These are phyloP conservation scores for Poeciliopsis occidentalis DNA, from an alignment of 2,113 vertebrate species.

Conservation along the genomic window DNA sequence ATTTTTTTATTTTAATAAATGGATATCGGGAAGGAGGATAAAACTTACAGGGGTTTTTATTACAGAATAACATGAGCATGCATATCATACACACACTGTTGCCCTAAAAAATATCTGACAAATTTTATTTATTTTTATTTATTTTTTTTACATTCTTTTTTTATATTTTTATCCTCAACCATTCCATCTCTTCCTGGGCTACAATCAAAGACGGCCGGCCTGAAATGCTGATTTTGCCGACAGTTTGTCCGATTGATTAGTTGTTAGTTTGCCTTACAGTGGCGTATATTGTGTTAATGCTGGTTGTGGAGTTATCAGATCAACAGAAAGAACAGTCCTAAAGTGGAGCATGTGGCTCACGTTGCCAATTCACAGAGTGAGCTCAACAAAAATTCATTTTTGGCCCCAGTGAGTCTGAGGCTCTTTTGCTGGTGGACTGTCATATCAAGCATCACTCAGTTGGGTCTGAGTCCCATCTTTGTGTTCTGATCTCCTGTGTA, in stretches of 20 bases:
- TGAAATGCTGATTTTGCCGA: slow-evolving; percentile 17
- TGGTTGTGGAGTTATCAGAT: slow-evolving; percentile 56
- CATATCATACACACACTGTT: slow-evolving; percentile 35
- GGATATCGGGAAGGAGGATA: background rate
- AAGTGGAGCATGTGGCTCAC: slow-evolving; percentile 35
- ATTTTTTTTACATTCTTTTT: background rate
- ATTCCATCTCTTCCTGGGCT: slow-evolving; percentile 66
- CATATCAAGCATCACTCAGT: slow-evolving; percentile 55
- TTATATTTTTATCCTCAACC: slow-evolving; percentile 34
- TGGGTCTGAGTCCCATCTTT: slow-evolving; percentile 61
- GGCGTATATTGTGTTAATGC: slow-evolving; percentile 60
- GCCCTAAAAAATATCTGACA: slow-evolving; percentile 42
- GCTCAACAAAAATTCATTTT: slow-evolving; percentile 21
- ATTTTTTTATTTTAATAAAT: background rate
- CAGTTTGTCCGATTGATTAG: slow-evolving; percentile 49
- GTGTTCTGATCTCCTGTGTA: slow-evolving; percentile 78
- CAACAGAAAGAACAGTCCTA: slow-evolving; percentile 49
- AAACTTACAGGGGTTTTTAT: slow-evolving; percentile 19
- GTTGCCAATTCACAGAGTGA: slow-evolving; percentile 41
- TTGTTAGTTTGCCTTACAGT: slow-evolving; percentile 71
- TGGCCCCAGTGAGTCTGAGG: slow-evolving; percentile 16
- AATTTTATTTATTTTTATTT: slow-evolving; percentile 5
- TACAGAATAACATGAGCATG: slow-evolving; percentile 15
- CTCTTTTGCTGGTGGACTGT: slow-evolving; percentile 49
- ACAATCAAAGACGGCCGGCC: slow-evolving; percentile 47